Conservation (phyloP, 2,113 vertebrate species). For the Pollachius pollachius region DNA sequence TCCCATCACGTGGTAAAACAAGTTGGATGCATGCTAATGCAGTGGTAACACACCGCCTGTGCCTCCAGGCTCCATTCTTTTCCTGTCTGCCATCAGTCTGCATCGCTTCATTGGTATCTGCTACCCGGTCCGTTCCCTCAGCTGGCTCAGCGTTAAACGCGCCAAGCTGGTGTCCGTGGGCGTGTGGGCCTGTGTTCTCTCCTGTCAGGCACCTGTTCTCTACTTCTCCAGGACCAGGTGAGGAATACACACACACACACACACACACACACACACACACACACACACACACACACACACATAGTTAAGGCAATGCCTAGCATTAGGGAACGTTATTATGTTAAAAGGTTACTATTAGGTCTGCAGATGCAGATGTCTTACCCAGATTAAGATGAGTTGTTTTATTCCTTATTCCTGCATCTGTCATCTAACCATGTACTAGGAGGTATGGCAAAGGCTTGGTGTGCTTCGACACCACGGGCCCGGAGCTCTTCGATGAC, state of each 20-base stretch:
- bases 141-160: constrained; percentile 80
- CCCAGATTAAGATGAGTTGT: too few relatives aligned
- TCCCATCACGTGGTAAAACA: too few relatives aligned
- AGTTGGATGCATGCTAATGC: too few relatives aligned
- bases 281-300: background rate
- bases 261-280: background rate
- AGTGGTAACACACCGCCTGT: background rate
- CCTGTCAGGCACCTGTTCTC: constrained; percentile 84
- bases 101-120: constrained; percentile 91
- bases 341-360: too few relatives aligned
- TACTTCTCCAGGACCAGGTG: constrained; percentile 84
- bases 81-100: constrained; percentile 92
- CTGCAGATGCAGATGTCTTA: too few relatives aligned
- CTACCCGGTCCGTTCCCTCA: constrained; percentile 82
- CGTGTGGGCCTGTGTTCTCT: constrained; percentile 81
- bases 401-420: too few relatives aligned
- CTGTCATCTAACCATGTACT: too few relatives aligned
- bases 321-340: too few relatives aligned
- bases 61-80: constrained; percentile 79
- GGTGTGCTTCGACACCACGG: constrained; percentile 90
- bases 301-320: too few relatives aligned
- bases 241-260: background rate
- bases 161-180: constrained; percentile 75
- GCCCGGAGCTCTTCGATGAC: constrained; percentile 80
- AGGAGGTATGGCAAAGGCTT: too few relatives aligned